Evolutionary conservation across 2,797 vertebrate species (phyloP).

Genomic region (Apogon hyalosoma): DNA sequence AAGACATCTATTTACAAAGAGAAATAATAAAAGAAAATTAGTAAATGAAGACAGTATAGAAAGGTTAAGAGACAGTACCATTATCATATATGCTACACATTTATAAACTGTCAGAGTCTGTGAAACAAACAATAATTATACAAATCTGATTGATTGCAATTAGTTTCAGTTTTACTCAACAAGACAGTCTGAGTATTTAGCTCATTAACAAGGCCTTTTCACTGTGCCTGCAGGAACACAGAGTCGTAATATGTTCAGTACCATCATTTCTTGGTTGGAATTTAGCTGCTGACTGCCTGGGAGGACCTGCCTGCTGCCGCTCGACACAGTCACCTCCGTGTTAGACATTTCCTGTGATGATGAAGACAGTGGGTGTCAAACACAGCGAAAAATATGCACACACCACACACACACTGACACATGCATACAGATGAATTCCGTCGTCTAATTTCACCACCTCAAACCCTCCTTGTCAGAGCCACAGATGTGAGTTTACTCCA

Average conservation of each 20-base stretch:
- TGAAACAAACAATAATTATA: conserved; percentile 24
- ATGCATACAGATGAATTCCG: conserved; percentile 17
- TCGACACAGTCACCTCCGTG: conserved; percentile 80
- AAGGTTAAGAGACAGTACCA: neutral
- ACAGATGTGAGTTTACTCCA: conserved; percentile 41
- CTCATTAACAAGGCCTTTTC: conserved; percentile 37
- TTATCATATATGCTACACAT: neutral
- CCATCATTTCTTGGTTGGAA: conserved; percentile 85
- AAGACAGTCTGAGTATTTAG: conserved; percentile 30
- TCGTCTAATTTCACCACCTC: conserved; percentile 9
- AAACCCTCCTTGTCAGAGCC: conserved; percentile 18
- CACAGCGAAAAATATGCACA: conserved; percentile 24
- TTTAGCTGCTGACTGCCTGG: conserved; percentile 80
- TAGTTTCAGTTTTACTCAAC: conserved; percentile 21
- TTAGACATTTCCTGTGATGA: conserved; percentile 84
- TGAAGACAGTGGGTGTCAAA: conserved; percentile 55
- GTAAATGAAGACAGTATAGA: conserved; percentile 1
- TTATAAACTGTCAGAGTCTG: conserved; percentile 5
- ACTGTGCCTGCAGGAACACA: conserved; percentile 28
- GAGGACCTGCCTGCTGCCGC: conserved; percentile 76
- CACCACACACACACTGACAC: conserved; percentile 17
- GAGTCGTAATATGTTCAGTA: conserved; percentile 66
- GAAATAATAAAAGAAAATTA: conserved; percentile 16
- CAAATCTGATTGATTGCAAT: conserved; percentile 36
- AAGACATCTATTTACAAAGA: conserved; percentile 66